Evolutionary conservation across 2,113 vertebrate genomes (phyloP).

Genomic region (Gnathonemus longibarbis): DNA sequence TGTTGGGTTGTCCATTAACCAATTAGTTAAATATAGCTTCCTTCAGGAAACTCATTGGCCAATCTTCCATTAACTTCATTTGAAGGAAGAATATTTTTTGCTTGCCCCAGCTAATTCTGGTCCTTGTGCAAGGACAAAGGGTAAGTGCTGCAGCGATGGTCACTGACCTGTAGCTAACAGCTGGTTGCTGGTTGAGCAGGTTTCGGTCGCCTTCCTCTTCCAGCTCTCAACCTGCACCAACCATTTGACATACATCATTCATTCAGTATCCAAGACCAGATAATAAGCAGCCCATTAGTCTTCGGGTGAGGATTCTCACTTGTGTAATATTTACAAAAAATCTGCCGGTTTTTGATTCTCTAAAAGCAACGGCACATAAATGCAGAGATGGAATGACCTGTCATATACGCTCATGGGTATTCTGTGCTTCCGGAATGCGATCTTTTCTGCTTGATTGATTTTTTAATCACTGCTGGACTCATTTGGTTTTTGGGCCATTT

Average conservation of each 20-base stretch:
- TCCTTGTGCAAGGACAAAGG: slow-evolving; percentile 10
- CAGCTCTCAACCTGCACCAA: slow-evolving; percentile 74
- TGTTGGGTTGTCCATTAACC: not conserved
- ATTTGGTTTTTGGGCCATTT: not conserved
- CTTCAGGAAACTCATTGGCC: not conserved
- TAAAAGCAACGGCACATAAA: not conserved
- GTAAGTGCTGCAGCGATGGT: not conserved
- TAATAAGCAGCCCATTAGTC: not conserved
- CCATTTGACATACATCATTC: slow-evolving; percentile 1
- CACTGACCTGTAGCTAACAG: slow-evolving; percentile 68
- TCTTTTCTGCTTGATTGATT: not conserved
- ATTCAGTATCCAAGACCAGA: not conserved
- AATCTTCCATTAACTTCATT: slow-evolving; percentile 7
- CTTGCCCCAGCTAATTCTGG: slow-evolving; percentile 55
- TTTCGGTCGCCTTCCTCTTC: slow-evolving; percentile 71
- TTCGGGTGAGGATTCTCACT: not conserved
- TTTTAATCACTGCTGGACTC: not conserved
- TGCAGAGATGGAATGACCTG: not conserved
- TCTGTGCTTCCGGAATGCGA: not conserved
- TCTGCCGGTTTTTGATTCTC: not conserved
- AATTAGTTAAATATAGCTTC: not conserved
- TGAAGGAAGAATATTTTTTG: slow-evolving; percentile 53
- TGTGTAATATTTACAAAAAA: not conserved
- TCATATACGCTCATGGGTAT: not conserved
- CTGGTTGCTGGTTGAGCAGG: slow-evolving; percentile 75